These are phyloP conservation scores for Drosophila atroscutellata DNA, from an alignment of 2,888 invertebrate genomes.

Conservation along the genomic window DNA sequence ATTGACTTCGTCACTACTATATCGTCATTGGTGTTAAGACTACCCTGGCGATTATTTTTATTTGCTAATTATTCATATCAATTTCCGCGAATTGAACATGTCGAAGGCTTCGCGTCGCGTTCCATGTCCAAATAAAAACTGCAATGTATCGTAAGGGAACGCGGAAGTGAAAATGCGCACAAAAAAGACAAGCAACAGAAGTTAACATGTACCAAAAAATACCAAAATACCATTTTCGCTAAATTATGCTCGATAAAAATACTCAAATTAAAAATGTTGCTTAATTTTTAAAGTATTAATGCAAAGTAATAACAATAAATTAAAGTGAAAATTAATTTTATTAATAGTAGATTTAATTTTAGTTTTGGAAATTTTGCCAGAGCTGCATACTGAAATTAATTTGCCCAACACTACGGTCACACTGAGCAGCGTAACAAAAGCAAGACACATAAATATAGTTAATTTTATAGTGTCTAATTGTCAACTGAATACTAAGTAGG, in stretches of 20 bases:
- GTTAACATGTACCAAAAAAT: slow-evolving; percentile 12
- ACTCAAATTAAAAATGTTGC: not conserved
- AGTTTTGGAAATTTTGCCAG: not conserved
- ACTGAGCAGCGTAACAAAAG: not conserved
- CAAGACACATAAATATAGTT: slow-evolving; percentile 34
- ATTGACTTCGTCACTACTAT: slow-evolving; percentile 49
- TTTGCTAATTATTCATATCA: slow-evolving; percentile 42
- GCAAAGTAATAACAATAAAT: not conserved
- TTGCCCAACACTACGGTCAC: slow-evolving; percentile 19
- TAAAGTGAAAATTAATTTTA: not conserved
- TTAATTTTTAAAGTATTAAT: not conserved
- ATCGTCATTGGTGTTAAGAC: slow-evolving; percentile 46
- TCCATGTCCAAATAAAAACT: slow-evolving; percentile 69
- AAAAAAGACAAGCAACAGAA: slow-evolving; percentile 24
- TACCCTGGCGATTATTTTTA: slow-evolving; percentile 11
- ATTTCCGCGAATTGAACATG: slow-evolving; percentile 54
- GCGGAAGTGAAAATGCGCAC: slow-evolving; percentile 58
- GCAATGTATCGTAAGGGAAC: slow-evolving; percentile 56
- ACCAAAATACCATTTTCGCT: not conserved
- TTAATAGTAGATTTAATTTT: not conserved
- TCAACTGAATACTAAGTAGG: slow-evolving; percentile 29
- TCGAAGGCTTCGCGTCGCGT: slow-evolving; percentile 63
- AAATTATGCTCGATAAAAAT: not conserved
- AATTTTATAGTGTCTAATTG: slow-evolving; percentile 2
- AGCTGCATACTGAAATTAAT: slow-evolving; percentile 11